These are phyloP conservation scores for Trissolcus brochymenae DNA, from an alignment of 2,888 invertebrate genomes.

Conservation along the genomic window DNA sequence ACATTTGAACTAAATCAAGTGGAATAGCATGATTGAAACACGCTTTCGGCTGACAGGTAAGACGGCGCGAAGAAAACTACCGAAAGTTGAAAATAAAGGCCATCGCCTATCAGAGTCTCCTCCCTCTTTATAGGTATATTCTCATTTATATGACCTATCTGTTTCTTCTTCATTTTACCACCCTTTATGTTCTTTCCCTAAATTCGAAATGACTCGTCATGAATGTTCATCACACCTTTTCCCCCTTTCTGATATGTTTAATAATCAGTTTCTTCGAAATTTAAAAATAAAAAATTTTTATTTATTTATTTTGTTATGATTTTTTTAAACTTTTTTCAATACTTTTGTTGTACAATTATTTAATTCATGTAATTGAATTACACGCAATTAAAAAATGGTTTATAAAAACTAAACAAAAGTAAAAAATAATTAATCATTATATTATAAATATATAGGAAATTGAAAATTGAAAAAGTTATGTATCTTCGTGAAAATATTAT, in stretches of 20 bases:
- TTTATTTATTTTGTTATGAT: too few relatives aligned
- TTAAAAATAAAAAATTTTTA: too few relatives aligned
- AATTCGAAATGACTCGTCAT: background rate
- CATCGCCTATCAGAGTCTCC: background rate
- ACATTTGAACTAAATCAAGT: background rate
- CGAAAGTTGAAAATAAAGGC: slow-evolving; percentile 1
- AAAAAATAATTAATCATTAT: too few relatives aligned
- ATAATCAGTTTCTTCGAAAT: background rate
- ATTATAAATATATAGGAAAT: too few relatives aligned
- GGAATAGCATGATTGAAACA: background rate
- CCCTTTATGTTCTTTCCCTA: background rate
- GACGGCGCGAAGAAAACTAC: slow-evolving; percentile 6
- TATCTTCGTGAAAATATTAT: too few relatives aligned
- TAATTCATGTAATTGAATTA: too few relatives aligned
- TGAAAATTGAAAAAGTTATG: too few relatives aligned
- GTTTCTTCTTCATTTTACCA: slow-evolving; percentile 1
- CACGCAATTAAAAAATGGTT: too few relatives aligned
- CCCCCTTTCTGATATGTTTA: background rate
- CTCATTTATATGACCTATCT: background rate
- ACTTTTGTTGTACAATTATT: too few relatives aligned
- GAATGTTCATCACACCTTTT: background rate
- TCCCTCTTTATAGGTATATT: background rate
- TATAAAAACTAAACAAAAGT: too few relatives aligned
- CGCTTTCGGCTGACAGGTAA: background rate
- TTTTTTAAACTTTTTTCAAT: too few relatives aligned